Percentiles rank a stretch among this genome's conserved stretches.
Conservation (phyloP, 1,140 invertebrate genomes). For the Asbolus verrucosus region DNA sequence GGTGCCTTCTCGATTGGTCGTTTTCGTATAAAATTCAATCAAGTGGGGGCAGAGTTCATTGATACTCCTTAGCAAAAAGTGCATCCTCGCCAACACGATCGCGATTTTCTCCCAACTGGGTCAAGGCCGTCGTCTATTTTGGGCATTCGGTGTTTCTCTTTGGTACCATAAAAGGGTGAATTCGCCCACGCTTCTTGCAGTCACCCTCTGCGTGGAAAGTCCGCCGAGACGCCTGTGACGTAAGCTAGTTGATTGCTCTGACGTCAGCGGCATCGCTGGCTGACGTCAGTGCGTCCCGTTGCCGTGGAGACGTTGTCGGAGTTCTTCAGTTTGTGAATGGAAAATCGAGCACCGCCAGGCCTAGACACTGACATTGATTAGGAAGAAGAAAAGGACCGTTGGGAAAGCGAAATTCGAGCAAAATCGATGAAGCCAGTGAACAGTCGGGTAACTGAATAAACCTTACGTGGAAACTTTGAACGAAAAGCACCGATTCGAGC, state of each 20-base stretch:
- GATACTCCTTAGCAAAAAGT: not conserved
- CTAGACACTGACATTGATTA: slow-evolving; percentile 48
- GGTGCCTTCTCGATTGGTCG: no score
- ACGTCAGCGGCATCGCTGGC: slow-evolving; percentile 50
- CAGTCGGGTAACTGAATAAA: slow-evolving; percentile 12
- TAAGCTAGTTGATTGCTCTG: slow-evolving; percentile 45
- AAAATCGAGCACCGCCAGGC: slow-evolving; percentile 40
- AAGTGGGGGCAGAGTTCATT: slow-evolving; percentile 1
- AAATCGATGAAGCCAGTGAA: not conserved
- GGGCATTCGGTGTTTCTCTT: slow-evolving; percentile 41
- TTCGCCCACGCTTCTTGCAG: slow-evolving; percentile 50
- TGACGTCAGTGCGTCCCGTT: slow-evolving; percentile 52
- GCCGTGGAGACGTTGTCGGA: slow-evolving; percentile 35
- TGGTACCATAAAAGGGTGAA: slow-evolving; percentile 49
- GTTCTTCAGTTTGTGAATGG: slow-evolving; percentile 44
- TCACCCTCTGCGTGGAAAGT: slow-evolving; percentile 39
- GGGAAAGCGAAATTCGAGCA: slow-evolving; percentile 46
- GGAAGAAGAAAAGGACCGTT: slow-evolving; percentile 32
- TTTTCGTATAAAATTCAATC: no score
- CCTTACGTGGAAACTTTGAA: no score
- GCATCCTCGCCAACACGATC: not conserved
- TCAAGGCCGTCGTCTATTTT: slow-evolving; percentile 52
- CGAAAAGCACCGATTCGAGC: no score
- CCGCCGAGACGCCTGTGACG: slow-evolving; percentile 54
- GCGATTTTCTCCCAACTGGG: slow-evolving; percentile 21